phyloP scores from a whole-genome alignment of 2,888 invertebrate species.

The Ophraella communa region DNA sequence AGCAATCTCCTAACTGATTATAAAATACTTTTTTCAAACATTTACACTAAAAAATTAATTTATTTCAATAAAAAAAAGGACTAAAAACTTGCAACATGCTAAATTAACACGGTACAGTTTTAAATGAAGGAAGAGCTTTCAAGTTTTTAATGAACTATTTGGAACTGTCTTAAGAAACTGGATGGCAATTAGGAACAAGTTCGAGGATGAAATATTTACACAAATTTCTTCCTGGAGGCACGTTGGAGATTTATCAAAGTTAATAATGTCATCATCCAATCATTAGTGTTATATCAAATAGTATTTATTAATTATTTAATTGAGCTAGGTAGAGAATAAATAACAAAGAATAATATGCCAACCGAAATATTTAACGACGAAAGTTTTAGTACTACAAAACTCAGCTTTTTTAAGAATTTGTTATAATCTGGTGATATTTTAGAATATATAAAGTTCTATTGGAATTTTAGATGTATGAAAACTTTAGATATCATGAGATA shows the following conservation, averaged over 20 bases:
- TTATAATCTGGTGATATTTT: too few species aligned
- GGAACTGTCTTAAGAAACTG: slow-evolving; percentile 32
- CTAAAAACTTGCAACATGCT: slow-evolving; percentile 31
- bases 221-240: slow-evolving; percentile 32
- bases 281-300: slow-evolving; percentile 1
- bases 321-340: too few species aligned
- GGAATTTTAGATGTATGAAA: too few species aligned
- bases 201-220: slow-evolving; percentile 36
- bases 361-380: too few species aligned
- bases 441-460: too few species aligned
- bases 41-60: slow-evolving; percentile 33
- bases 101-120: slow-evolving; percentile 34
- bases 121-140: slow-evolving; percentile 25
- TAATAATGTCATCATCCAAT: slow-evolving; percentile 28
- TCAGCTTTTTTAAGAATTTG: too few species aligned
- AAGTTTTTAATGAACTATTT: slow-evolving; percentile 44
- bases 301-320: neutral
- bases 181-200: slow-evolving; percentile 28
- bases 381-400: too few species aligned
- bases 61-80: slow-evolving; percentile 37
- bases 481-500: too few species aligned
- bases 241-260: slow-evolving; percentile 26
- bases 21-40: neutral
- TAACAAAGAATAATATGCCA: too few species aligned
- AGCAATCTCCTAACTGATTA: neutral